These are phyloP conservation scores for Caenorhabditis tropicalis DNA, from an alignment of 1,140 invertebrate genomes.

Conservation along the genomic window DNA sequence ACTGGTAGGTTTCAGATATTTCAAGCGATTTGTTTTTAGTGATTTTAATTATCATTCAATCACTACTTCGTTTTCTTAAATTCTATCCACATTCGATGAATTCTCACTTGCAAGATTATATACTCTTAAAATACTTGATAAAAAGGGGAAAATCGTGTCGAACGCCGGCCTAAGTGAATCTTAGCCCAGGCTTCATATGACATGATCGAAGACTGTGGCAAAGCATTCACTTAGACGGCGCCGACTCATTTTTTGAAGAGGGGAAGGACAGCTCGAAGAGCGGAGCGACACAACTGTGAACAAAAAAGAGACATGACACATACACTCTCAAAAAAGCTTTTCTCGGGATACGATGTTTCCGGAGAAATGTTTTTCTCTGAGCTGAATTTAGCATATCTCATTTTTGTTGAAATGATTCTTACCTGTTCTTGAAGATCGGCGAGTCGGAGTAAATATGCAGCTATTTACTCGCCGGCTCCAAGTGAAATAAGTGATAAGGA, in stretches of 20 bases:
- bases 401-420: background rate
- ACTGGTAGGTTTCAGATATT: no score
- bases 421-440: slow-evolving; percentile 6
- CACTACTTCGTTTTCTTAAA: no score
- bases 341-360: background rate
- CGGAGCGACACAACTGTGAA: background rate
- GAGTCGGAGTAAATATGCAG: background rate
- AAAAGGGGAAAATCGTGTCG: background rate
- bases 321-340: background rate
- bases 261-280: background rate
- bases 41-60: no score
- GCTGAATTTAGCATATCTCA: background rate
- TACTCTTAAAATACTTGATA: no score
- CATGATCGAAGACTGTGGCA: slow-evolving; percentile 51
- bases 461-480: background rate
- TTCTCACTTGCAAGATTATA: no score
- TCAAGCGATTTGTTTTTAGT: no score
- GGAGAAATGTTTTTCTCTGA: background rate
- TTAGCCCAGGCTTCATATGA: slow-evolving; percentile 45
- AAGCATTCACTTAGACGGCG: slow-evolving; percentile 53
- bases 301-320: background rate
- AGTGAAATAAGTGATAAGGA: slow-evolving; percentile 35
- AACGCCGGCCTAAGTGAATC: slow-evolving; percentile 51
- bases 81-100: no score
- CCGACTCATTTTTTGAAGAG: background rate